These are phyloP conservation scores for Eumacrocentrus americanus DNA, from an alignment of 2,888 invertebrate species.

Conservation along the genomic window DNA sequence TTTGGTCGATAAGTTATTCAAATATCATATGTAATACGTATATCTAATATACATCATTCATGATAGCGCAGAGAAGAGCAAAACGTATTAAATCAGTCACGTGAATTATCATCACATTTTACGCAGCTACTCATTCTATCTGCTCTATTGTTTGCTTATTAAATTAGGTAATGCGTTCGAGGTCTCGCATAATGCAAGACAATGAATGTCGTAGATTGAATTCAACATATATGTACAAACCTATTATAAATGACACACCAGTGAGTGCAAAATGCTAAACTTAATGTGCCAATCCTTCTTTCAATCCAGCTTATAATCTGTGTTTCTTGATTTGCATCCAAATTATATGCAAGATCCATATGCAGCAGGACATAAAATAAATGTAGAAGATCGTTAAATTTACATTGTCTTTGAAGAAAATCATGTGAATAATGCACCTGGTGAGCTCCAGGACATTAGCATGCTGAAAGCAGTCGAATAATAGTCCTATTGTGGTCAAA, in stretches of 20 bases:
- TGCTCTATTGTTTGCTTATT: neutral
- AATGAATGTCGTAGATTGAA: neutral
- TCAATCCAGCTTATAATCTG: neutral
- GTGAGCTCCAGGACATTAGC: constrained; percentile 70
- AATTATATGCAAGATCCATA: constrained; percentile 43
- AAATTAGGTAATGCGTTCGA: constrained; percentile 14
- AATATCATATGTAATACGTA: neutral
- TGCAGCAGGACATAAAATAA: constrained; percentile 40
- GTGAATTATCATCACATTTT: constrained; percentile 10
- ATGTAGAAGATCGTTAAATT: constrained; percentile 36
- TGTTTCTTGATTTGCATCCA: neutral
- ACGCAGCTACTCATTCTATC: constrained; percentile 8
- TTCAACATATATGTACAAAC: constrained; percentile 1
- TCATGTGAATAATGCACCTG: constrained; percentile 70
- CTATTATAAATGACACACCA: neutral
- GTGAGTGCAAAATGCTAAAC: neutral
- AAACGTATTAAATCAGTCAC: too few relatives aligned
- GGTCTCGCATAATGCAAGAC: neutral
- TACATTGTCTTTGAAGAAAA: constrained; percentile 44
- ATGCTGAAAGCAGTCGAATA: constrained; percentile 72
- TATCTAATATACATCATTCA: neutral
- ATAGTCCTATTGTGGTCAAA: constrained; percentile 72
- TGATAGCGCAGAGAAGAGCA: too few relatives aligned
- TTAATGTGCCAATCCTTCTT: constrained; percentile 2
- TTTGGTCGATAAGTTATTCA: neutral